Evolutionary conservation across 2,797 vertebrate species (phyloP).

Genomic region (Phrynocephalus vlangalii): DNA sequence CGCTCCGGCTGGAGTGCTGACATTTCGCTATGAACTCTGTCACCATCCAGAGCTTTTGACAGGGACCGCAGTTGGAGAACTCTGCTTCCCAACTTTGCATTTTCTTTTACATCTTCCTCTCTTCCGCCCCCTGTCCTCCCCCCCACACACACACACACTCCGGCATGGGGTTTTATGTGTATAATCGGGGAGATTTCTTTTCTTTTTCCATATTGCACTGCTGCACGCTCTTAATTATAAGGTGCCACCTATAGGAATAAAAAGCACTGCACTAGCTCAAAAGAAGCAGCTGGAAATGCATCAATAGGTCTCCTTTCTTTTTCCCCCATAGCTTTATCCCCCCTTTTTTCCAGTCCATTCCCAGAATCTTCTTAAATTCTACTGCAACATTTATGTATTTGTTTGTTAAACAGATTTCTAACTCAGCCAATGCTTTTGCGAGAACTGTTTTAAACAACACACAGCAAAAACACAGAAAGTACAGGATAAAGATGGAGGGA

Average conservation of each 20-base stretch:
- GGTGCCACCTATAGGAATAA: not conserved
- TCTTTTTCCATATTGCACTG: not conserved
- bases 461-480: not conserved
- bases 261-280: not conserved
- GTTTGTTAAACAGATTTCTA: not conserved
- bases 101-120: conserved; percentile 36
- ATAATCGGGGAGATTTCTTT: not conserved
- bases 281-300: not conserved
- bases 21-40: conserved; percentile 11
- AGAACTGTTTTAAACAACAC: not conserved
- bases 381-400: not conserved
- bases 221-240: not conserved
- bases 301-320: not conserved
- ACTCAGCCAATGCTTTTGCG: not conserved
- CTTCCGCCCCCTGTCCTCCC: not conserved
- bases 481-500: not conserved
- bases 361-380: not conserved
- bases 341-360: not conserved
- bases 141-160: not conserved
- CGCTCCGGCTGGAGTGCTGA: conserved; percentile 50
- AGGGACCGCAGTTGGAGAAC: conserved; percentile 32
- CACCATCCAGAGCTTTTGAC: not conserved
- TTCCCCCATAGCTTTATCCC: not conserved
- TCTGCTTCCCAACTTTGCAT: conserved; percentile 36
- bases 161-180: no score